Conservation (phyloP, 23 tunicate genomes). For the Diplosoma virens region DNA sequence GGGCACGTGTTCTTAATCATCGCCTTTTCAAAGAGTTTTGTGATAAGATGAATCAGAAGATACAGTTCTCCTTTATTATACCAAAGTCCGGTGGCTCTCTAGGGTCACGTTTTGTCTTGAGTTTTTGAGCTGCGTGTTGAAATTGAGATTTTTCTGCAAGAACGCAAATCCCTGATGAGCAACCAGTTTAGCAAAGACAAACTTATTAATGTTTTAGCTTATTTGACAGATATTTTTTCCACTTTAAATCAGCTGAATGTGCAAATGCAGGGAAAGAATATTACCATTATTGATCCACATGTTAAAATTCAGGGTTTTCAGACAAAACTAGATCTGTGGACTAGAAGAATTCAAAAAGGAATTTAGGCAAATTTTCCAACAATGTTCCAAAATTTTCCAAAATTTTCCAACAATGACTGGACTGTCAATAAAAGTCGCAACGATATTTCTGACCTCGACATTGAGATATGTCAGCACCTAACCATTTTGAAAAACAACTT, state of each 20-base stretch:
- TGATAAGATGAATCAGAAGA: constrained; percentile 9
- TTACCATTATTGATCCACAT: constrained; percentile 13
- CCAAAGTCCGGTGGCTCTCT: constrained; percentile 5
- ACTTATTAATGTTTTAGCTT: constrained; percentile 7
- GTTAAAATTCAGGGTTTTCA: constrained; percentile 1
- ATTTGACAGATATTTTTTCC: constrained; percentile 19
- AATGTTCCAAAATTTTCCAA: too few species aligned
- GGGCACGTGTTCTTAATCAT: too few species aligned
- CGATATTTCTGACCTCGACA: constrained; percentile 26
- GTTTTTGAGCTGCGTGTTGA: constrained; percentile 5
- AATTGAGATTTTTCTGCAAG: constrained; percentile 19
- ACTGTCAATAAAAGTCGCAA: constrained; percentile 18
- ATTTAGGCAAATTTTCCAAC: constrained; percentile 18
- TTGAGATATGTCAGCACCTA: constrained; percentile 33
- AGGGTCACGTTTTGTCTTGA: constrained; percentile 25
- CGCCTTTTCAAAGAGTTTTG: too few species aligned
- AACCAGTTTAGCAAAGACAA: constrained; percentile 1
- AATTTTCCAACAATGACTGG: constrained; percentile 10
- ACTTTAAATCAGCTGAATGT: constrained; percentile 22
- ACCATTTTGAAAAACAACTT: constrained; percentile 30
- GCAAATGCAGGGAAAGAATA: constrained; percentile 20
- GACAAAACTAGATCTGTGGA: constrained; percentile 10
- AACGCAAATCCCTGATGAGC: constrained; percentile 9
- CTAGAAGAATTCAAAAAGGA: constrained; percentile 14
- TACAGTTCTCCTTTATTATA: constrained; percentile 11